Conservation (phyloP, 2,113 vertebrate genomes). For the Hippocampus zosterae region DNA sequence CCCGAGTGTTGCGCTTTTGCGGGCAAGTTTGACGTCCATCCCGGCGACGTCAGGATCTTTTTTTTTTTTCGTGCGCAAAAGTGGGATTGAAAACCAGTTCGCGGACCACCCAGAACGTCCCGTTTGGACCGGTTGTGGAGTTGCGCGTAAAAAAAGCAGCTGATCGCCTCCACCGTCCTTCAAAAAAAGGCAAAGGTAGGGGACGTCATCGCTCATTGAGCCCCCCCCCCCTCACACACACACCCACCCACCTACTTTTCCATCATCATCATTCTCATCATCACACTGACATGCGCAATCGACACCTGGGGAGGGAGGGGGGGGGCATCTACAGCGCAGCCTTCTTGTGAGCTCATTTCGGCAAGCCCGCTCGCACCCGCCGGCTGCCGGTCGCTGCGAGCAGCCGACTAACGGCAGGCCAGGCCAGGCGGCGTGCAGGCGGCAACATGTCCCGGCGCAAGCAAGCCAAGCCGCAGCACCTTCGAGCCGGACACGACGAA, state of each 20-base stretch:
- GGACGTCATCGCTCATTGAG: conserved; percentile 82
- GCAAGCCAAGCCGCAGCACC: conserved; percentile 93
- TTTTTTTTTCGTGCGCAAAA: neutral
- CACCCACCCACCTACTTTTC: conserved; percentile 74
- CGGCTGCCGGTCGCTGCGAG: conserved; percentile 58
- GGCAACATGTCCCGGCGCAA: conserved; percentile 97
- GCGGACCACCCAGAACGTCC: neutral
- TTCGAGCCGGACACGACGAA: conserved; percentile 80
- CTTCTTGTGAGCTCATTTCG: conserved; percentile 66
- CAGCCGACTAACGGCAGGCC: conserved; percentile 82
- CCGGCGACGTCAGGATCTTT: neutral
- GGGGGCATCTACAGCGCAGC: conserved; percentile 65
- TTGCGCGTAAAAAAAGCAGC: conserved; percentile 61
- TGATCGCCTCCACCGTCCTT: conserved; percentile 56
- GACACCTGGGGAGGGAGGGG: conserved; percentile 70
- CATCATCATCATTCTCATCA: conserved; percentile 70
- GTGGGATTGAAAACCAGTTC: neutral
- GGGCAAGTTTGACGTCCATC: neutral
- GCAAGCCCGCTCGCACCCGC: conserved; percentile 44
- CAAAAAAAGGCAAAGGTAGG: conserved; percentile 58
- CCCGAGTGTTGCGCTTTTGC: neutral
- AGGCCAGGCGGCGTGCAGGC: conserved; percentile 64
- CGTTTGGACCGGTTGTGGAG: conserved; percentile 9
- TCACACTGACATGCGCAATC: conserved; percentile 89
- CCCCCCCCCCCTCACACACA: neutral